Evolutionary conservation across 1,140 invertebrate species (phyloP).

Genomic region (Periplaneta americana): DNA sequence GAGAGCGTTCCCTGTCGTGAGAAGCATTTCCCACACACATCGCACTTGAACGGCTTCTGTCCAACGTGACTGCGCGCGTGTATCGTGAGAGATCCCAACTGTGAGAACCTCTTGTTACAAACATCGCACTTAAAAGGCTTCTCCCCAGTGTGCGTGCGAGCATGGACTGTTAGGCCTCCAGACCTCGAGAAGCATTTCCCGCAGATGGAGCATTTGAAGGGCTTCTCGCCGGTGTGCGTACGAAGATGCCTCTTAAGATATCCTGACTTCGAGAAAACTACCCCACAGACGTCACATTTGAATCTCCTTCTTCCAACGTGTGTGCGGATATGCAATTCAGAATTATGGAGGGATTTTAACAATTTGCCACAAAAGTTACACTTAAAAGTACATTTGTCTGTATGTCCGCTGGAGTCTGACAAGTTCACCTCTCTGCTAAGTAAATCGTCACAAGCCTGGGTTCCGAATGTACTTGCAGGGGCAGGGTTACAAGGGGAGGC

Average conservation of each 20-base stretch:
- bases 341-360: constrained; percentile 36
- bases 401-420: too few relatives aligned
- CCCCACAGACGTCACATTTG: constrained; percentile 41
- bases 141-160: constrained; percentile 41
- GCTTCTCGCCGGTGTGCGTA: constrained; percentile 29
- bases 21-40: constrained; percentile 39
- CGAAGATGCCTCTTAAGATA: constrained; percentile 3
- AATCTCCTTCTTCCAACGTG: constrained; percentile 47
- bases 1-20: constrained; percentile 44
- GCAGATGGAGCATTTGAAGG: constrained; percentile 37
- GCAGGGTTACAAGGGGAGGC: too few relatives aligned
- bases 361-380: constrained; percentile 42
- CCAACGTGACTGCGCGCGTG: constrained; percentile 40
- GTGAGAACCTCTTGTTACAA: background rate
- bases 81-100: background rate
- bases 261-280: constrained; percentile 35
- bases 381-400: constrained; percentile 33
- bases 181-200: constrained; percentile 35
- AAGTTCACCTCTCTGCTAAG: too few relatives aligned
- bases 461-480: too few relatives aligned
- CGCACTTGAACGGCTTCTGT: constrained; percentile 43
- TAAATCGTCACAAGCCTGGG: too few relatives aligned
- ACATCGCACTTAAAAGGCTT: constrained; percentile 21
- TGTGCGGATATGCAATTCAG: constrained; percentile 48
- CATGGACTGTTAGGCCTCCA: constrained; percentile 6